phyloP scores from a whole-genome alignment of 2,113 vertebrate species.

The Myodes glareolus region DNA sequence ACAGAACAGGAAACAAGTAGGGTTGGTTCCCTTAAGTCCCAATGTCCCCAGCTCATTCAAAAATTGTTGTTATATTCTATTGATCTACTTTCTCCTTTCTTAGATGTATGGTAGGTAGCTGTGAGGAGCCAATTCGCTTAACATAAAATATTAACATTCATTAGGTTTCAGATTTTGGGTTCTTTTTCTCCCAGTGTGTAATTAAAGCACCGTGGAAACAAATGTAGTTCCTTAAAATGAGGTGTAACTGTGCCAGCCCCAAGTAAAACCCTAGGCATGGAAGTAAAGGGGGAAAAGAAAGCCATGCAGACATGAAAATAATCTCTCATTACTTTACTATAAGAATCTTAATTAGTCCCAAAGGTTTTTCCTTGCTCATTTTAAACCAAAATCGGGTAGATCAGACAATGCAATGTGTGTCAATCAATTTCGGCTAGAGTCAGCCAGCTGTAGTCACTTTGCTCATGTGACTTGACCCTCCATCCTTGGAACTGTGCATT shows the following conservation, averaged over 20 bases:
- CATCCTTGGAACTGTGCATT: constrained; percentile 78
- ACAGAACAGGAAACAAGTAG: neutral
- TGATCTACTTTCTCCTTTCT: neutral
- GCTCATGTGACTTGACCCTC: constrained; percentile 63
- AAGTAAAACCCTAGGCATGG: constrained; percentile 84
- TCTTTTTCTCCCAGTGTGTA: constrained; percentile 49
- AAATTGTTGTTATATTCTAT: neutral
- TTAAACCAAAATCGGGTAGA: constrained; percentile 82
- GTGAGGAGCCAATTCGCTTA: constrained; percentile 77
- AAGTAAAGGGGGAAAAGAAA: constrained; percentile 36
- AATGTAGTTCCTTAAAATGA: constrained; percentile 83
- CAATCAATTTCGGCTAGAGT: constrained; percentile 78
- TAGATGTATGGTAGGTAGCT: neutral
- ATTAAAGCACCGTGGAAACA: constrained; percentile 83
- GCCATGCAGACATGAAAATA: constrained; percentile 75
- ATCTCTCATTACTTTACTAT: constrained; percentile 84
- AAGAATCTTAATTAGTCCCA: constrained; percentile 90
- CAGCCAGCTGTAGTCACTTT: constrained; percentile 56
- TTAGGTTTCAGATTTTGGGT: constrained; percentile 59
- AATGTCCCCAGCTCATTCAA: neutral
- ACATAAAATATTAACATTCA: constrained; percentile 83
- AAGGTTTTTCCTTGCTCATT: constrained; percentile 80
- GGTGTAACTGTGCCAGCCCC: constrained; percentile 76
- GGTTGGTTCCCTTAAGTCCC: neutral
- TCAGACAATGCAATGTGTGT: constrained; percentile 82